These are phyloP conservation scores for Yponomeuta evonymella DNA, from an alignment of 2,888 invertebrate species.

Conservation along the genomic window DNA sequence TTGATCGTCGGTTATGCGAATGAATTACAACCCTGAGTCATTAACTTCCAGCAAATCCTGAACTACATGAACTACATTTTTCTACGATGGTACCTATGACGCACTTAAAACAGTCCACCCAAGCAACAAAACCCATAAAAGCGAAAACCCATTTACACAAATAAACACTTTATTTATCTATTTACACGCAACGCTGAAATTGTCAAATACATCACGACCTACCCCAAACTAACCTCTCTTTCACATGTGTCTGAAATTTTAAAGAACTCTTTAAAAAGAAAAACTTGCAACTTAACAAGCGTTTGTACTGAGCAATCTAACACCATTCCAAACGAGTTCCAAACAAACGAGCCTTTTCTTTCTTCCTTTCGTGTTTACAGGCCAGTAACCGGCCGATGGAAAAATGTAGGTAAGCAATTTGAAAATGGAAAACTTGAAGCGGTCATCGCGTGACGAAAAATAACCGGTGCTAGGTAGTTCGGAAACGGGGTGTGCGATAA, in stretches of 20 bases:
- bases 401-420: neutral
- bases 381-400: conserved; percentile 6
- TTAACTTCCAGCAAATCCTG: no score
- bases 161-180: no score
- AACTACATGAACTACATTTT: no score
- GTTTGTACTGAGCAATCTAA: neutral
- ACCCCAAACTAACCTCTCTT: no score
- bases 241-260: neutral
- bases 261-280: neutral
- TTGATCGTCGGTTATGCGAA: no score
- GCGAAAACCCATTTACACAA: no score
- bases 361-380: neutral
- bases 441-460: conserved; percentile 20
- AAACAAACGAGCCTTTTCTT: conserved; percentile 4
- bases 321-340: neutral
- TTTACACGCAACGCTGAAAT: no score
- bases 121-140: no score
- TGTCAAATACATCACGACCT: no score
- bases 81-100: no score
- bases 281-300: neutral
- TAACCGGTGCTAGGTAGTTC: neutral
- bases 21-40: no score
- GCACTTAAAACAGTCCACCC: no score
- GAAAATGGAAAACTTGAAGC: conserved; percentile 6
- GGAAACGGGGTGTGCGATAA: conserved; percentile 13